These are phyloP conservation scores for Lapara coniferarum DNA, from an alignment of 2,888 invertebrate species.

Conservation along the genomic window DNA sequence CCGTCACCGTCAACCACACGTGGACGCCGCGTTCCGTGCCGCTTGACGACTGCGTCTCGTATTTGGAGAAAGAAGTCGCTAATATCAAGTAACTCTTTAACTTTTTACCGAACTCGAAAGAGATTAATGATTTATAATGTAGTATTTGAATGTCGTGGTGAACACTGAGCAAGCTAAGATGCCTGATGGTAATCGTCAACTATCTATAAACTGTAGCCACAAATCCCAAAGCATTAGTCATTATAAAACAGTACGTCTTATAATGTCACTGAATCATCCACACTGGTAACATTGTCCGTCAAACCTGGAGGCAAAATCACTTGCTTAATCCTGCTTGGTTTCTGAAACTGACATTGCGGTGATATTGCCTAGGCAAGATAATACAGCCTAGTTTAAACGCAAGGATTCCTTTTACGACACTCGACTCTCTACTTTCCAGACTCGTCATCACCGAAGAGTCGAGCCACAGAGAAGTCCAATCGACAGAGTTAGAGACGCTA, in stretches of 20 bases:
- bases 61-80: slow-evolving; percentile 72
- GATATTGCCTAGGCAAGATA: too few species aligned
- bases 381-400: background rate
- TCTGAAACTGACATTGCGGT: too few species aligned
- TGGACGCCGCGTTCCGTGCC: slow-evolving; percentile 63
- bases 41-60: slow-evolving; percentile 69
- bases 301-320: too few species aligned
- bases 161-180: too few species aligned
- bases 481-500: slow-evolving; percentile 69
- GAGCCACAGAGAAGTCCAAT: slow-evolving; percentile 64
- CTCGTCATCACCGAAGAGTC: slow-evolving; percentile 65
- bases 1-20: slow-evolving; percentile 58
- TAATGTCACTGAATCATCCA: too few species aligned
- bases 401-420: background rate
- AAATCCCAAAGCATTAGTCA: too few species aligned
- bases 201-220: too few species aligned
- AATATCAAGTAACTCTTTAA: slow-evolving; percentile 62
- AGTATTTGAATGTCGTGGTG: too few species aligned
- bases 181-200: too few species aligned
- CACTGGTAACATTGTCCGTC: too few species aligned
- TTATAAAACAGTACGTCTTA: too few species aligned
- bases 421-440: slow-evolving; percentile 46
- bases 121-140: background rate
- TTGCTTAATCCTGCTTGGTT: too few species aligned
- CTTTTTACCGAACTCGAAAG: background rate